phyloP scores from a whole-genome alignment of 2,888 invertebrate species.

The Chromoteleia sp. region DNA sequence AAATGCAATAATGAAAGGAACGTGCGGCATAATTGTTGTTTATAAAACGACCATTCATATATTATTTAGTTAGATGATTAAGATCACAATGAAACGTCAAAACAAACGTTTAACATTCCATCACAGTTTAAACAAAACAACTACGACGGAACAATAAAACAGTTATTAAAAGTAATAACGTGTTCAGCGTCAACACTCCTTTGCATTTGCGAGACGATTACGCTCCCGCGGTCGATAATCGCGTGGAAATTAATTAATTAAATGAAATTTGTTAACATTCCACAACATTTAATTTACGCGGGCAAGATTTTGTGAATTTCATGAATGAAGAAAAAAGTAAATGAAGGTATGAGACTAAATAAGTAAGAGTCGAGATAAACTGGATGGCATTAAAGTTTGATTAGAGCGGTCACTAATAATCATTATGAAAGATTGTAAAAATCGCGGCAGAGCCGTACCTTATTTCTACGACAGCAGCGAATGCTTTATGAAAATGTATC shows the following conservation, averaged over 20 bases:
- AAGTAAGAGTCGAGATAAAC: slow-evolving; percentile 8
- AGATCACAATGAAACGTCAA: background rate
- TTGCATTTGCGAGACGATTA: background rate
- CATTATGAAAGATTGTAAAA: slow-evolving; percentile 42
- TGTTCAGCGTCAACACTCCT: background rate
- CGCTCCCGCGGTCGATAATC: background rate
- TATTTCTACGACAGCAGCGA: slow-evolving; percentile 30
- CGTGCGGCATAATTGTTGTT: background rate
- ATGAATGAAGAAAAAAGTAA: too few species aligned
- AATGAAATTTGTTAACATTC: background rate
- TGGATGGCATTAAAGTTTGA: slow-evolving; percentile 46
- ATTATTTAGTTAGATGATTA: background rate
- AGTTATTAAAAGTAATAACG: background rate
- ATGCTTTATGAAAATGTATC: slow-evolving; percentile 64
- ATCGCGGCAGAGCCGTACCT: slow-evolving; percentile 8
- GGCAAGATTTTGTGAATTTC: too few species aligned
- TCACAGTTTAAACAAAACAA: background rate
- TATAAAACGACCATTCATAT: background rate
- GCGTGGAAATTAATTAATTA: slow-evolving; percentile 3
- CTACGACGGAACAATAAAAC: background rate
- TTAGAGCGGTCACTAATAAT: slow-evolving; percentile 50
- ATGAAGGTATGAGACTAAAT: background rate
- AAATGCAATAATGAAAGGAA: too few species aligned
- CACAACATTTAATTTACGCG: background rate
- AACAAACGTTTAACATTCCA: background rate